These are phyloP conservation scores for Lysandra bellargus DNA, from an alignment of 2,888 invertebrate genomes.

Conservation along the genomic window DNA sequence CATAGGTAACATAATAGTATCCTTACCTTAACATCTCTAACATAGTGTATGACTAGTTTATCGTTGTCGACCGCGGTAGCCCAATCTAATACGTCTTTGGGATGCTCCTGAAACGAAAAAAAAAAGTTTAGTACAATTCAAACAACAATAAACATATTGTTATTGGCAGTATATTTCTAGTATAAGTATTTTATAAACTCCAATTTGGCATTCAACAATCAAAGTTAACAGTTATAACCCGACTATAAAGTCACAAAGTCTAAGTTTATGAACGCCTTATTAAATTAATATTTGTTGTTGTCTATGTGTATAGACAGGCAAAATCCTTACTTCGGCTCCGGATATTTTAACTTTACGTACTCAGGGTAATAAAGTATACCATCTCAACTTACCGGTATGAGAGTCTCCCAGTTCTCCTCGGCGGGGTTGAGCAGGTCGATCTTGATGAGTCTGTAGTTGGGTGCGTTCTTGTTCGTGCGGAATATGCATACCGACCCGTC, in stretches of 20 bases:
- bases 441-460: constrained; percentile 92
- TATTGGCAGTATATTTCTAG: no score
- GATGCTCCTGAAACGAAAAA: constrained; percentile 82
- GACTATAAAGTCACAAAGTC: no score
- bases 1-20: background rate
- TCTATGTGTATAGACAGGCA: no score
- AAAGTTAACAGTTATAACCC: no score
- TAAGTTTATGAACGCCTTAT: no score
- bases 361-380: no score
- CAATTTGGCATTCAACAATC: no score
- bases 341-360: no score
- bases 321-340: no score
- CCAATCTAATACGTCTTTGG: constrained; percentile 94
- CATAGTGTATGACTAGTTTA: constrained; percentile 92
- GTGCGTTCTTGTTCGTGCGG: constrained; percentile 95
- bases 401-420: constrained; percentile 89
- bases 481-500: constrained; percentile 90
- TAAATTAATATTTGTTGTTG: no score
- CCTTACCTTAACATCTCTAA: constrained; percentile 95
- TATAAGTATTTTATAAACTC: no score
- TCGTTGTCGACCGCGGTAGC: constrained; percentile 90
- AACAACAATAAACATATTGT: no score
- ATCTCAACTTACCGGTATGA: constrained; percentile 82
- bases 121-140: background rate
- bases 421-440: constrained; percentile 88